Base-by-base conservation (phyloP, 2,797 vertebrate species). In the Psittacula derbiana region DNA sequence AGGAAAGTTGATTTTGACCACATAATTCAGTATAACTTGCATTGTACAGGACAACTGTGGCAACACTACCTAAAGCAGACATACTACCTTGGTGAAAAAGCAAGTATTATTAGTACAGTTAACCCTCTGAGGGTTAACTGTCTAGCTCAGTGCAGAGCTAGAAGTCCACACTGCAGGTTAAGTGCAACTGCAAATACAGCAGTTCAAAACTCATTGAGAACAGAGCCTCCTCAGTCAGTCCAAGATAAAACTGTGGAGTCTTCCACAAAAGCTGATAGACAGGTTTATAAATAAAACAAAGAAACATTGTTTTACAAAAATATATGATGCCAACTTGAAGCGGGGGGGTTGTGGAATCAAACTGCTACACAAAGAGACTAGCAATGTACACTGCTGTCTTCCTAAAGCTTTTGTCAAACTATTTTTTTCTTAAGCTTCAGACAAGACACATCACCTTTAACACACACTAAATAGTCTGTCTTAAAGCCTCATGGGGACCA, bases 241-340 rank as follows among this genome's bases (percentile, higher is more conserved):
- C 53, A 72, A 86, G 69, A 91, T 81, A 93, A 80, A 95, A 88
- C 81, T 49, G 67, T 89, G 72, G 69, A 90, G 53, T 47, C 79
- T 95, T 95, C 57, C 79, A 93, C 76, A 90, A 94, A 91, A 65
- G 79, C 69, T 81, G 87, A 96, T 91, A 92, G 92, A 66, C 87
- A 88, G 89, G 81, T 91, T 94, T 96, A 93, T 93, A 95, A 95
- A 92, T 92, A 95, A 97, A 93, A 93, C 65, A 96, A 91, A 91
- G 79, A 86, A 62, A 88, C 58, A 66, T 36, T 90, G 85, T 93
- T 96, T 96, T 92, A 96, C 92, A 95, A 91, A 96, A 94, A 88
- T 65, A 88, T 36, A 86, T 1, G 11, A 88, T 83, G 85, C 72
- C 65, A 91, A 8, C 79, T 90, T 92, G 88, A 88, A 86, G 61